Evolutionary conservation across 1,140 invertebrate species (phyloP), one percentile per base, ranked within the genome.

Genomic region (Fopius arisanus): DNA sequence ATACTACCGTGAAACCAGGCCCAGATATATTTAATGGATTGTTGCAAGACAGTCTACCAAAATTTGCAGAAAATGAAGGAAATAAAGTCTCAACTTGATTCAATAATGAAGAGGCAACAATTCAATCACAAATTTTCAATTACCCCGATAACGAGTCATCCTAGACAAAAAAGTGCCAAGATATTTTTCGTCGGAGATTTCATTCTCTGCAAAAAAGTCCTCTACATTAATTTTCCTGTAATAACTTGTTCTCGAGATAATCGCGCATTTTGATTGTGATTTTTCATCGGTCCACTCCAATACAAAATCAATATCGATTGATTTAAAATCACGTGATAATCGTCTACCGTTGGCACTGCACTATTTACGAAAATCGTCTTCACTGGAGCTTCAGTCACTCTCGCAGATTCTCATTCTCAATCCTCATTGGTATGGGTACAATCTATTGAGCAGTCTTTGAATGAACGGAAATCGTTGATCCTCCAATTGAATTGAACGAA

Each of bases 371-470:
- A 59, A 59, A 48, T 3, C 16, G 10, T 48, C 43, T 5, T 48
- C 43, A 48, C 14, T 16, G 16, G 33, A 10, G 33, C 33, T 10
- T 37, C 33, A 37, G 33, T 37, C 3, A 37, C 33, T 1, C 7
- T 14, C 14, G 43, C 43, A 48, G 43, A 48, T 48, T 48, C 33
- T 37, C 33, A 37, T 37, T 10, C 3, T 37, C 33, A 3, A 3
- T 37, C 9, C 9, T 12, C 6, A 12, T 19, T 67, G 21, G 12
- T 54, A 51, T 23, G 10, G 40, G n/a, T 67, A 31, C 66, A 9
- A 26, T 67, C 26, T 28, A 67, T 43, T 62, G 43, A 72, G 40
- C 48, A 67, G 65, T 67, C 70, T 63, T 63, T 63, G 70, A 54
- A 40, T 66, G 19, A 66, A 73, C 26, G 40, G 29, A 37, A 23